Percentiles rank a stretch among this genome's conserved stretches.
phyloP scores from a whole-genome alignment of 2,888 invertebrate genomes.

The Aleiodes leptofemur region DNA sequence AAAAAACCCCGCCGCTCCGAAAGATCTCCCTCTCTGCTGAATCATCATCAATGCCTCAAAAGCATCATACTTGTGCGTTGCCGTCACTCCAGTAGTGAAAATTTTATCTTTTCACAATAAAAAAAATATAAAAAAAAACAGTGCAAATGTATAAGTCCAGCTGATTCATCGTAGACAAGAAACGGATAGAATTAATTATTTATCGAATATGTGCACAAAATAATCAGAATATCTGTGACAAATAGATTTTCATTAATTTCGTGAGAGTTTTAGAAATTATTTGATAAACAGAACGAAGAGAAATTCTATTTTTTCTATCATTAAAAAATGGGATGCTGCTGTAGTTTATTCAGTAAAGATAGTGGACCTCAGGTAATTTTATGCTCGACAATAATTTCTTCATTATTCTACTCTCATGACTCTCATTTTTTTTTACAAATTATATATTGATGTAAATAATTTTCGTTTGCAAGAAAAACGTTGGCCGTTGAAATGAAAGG shows the following conservation, averaged over 20 bases:
- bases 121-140: not conserved
- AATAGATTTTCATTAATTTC: conserved; percentile 2
- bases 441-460: conserved; percentile 10
- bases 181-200: not conserved
- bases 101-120: no score
- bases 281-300: not conserved
- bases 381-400: conserved; percentile 43
- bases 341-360: conserved; percentile 85
- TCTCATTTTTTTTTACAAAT: conserved; percentile 50
- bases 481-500: no score
- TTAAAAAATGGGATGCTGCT: conserved; percentile 76
- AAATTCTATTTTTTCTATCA: not conserved
- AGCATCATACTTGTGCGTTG: no score
- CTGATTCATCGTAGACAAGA: not conserved
- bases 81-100: no score
- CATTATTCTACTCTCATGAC: conserved; percentile 36
- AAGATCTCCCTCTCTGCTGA: no score
- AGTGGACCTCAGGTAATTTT: conserved; percentile 80
- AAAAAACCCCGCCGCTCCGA: no score
- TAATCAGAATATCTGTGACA: not conserved
- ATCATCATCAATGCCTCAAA: no score
- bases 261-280: not conserved
- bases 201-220: conserved; percentile 8
- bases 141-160: not conserved
- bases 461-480: no score